A percentile compares a stretch with the other conserved stretches of the same genome.
phyloP scores from a whole-genome alignment of 2,797 vertebrate species.

The Monodelphis domestica region DNA sequence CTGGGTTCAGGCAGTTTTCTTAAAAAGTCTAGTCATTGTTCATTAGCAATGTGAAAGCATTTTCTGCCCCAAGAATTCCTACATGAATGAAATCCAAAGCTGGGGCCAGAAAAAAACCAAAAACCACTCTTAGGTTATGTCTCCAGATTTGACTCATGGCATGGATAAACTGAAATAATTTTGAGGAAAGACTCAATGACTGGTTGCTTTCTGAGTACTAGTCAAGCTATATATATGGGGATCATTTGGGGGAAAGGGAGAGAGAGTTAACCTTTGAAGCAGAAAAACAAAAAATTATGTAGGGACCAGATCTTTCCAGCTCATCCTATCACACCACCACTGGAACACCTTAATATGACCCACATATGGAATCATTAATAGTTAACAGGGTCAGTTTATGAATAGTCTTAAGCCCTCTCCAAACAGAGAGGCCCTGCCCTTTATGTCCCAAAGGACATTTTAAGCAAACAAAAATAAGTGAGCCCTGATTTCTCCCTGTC shows the following conservation, averaged over 20 bases:
- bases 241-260: background rate
- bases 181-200: background rate
- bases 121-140: background rate
- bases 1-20: background rate
- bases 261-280: background rate
- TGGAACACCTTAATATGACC: background rate
- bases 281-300: background rate
- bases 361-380: background rate
- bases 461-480: conserved; percentile 6
- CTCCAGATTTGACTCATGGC: background rate
- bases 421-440: background rate
- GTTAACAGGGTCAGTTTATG: background rate
- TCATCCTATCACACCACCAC: background rate
- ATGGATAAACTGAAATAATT: background rate
- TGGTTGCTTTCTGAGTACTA: background rate
- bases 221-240: background rate
- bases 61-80: background rate
- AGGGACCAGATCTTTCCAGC: background rate
- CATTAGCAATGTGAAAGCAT: background rate
- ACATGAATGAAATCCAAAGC: background rate
- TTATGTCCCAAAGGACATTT: background rate
- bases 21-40: background rate
- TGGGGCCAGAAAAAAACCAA: background rate
- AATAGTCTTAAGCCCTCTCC: background rate
- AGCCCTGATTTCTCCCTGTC: background rate